These are phyloP conservation scores for Centruroides sculpturatus DNA, from an alignment of 1,140 invertebrate genomes.

Conservation along the genomic window DNA sequence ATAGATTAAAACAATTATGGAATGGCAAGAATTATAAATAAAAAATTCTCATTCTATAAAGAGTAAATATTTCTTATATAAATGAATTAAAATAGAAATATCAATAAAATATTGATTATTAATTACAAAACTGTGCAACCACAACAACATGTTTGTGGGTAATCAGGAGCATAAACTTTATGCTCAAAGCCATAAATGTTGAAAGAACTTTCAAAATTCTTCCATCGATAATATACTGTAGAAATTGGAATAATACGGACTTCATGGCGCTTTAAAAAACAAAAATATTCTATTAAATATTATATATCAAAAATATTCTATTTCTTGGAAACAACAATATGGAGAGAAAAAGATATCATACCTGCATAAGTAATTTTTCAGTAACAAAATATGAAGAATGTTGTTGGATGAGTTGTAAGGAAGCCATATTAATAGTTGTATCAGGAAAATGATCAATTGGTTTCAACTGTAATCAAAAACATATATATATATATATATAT, in stretches of 20 bases:
- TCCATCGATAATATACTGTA: conserved; percentile 34
- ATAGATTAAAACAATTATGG: too few relatives aligned
- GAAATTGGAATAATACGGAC: conserved; percentile 18
- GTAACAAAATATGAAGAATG: conserved; percentile 27
- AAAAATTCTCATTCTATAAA: neutral
- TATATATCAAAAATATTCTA: too few relatives aligned
- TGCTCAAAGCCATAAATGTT: conserved; percentile 40
- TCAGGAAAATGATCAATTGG: conserved; percentile 39
- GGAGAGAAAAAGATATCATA: conserved; percentile 10
- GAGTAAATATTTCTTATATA: neutral
- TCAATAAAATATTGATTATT: neutral
- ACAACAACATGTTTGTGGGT: conserved; percentile 41
- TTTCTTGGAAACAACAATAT: too few relatives aligned
- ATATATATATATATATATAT: too few relatives aligned
- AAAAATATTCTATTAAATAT: neutral
- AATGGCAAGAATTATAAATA: neutral
- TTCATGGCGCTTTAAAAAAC: conserved; percentile 8
- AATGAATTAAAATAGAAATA: neutral
- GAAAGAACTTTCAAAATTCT: conserved; percentile 29
- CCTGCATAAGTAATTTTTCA: conserved; percentile 33
- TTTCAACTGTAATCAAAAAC: conserved; percentile 23
- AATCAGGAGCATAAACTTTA: conserved; percentile 36
- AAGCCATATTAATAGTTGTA: conserved; percentile 37
- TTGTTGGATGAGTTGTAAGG: conserved; percentile 31
- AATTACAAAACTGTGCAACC: conserved; percentile 32